These are phyloP conservation scores for Momotus momota DNA, from an alignment of 2,797 vertebrate species.

Conservation along the genomic window DNA sequence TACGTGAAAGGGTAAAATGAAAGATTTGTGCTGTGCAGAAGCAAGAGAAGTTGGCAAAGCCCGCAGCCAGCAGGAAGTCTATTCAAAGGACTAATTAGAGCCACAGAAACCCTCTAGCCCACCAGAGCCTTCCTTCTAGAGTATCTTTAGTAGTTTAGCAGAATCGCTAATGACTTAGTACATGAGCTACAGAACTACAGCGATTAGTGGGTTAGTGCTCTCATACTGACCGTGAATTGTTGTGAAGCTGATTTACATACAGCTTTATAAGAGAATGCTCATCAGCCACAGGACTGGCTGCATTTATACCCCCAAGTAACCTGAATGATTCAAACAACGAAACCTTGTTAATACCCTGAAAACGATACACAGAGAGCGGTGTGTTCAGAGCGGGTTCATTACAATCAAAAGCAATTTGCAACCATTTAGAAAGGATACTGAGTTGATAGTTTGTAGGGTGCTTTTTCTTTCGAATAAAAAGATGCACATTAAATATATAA, in stretches of 20 bases:
- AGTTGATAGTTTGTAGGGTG: background rate
- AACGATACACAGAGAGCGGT: constrained; percentile 36
- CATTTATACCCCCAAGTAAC: constrained; percentile 78
- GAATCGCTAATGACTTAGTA: constrained; percentile 54
- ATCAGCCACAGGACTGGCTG: constrained; percentile 78
- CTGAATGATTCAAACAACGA: constrained; percentile 80
- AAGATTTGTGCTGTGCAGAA: constrained; percentile 33
- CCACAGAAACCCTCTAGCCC: constrained; percentile 17
- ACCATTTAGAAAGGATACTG: constrained; percentile 47
- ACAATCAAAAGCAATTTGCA: constrained; percentile 1
- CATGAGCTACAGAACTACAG: constrained; percentile 54
- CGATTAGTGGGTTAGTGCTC: constrained; percentile 68
- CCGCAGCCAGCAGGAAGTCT: constrained; percentile 41
- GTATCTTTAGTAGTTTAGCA: constrained; percentile 48
- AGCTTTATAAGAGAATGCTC: constrained; percentile 83
- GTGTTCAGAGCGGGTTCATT: constrained; percentile 49
- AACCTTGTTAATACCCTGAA: constrained; percentile 71
- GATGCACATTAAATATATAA: background rate
- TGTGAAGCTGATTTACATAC: constrained; percentile 82
- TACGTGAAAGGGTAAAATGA: background rate
- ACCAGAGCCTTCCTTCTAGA: constrained; percentile 6
- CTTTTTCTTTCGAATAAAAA: background rate
- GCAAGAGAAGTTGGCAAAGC: constrained; percentile 40
- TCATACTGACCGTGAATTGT: constrained; percentile 79
- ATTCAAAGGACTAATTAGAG: constrained; percentile 57